phyloP scores from a whole-genome alignment of 2,888 invertebrate genomes.

The Brachycybe producta region DNA sequence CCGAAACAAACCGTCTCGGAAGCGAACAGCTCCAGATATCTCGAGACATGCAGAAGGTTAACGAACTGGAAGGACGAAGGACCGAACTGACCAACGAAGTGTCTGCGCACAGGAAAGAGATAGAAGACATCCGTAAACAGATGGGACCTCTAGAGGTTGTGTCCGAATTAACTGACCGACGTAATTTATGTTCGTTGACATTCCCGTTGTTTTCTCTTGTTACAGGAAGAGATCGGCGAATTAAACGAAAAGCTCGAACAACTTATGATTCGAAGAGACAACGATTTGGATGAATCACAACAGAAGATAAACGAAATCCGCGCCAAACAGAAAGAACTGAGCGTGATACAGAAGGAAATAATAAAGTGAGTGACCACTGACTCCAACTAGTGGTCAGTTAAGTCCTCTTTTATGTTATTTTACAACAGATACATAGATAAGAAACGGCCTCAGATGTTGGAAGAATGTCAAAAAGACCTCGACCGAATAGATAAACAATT shows the following conservation, averaged over 20 bases:
- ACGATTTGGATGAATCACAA: background rate
- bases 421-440: background rate
- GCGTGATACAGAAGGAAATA: background rate
- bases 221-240: background rate
- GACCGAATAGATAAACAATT: background rate
- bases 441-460: background rate
- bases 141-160: slow-evolving; percentile 4
- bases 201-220: background rate
- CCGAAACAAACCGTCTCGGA: slow-evolving; percentile 2
- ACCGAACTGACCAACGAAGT: slow-evolving; percentile 2
- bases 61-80: slow-evolving; percentile 4
- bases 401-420: background rate
- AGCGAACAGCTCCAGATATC: slow-evolving; percentile 9
- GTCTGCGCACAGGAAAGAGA: background rate
- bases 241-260: background rate
- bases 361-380: background rate
- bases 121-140: slow-evolving; percentile 2
- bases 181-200: no score
- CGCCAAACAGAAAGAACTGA: background rate
- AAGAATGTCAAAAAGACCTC: background rate
- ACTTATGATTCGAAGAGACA: background rate
- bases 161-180: background rate
- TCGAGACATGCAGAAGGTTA: slow-evolving; percentile 1
- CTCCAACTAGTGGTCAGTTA: no score
- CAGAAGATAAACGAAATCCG: background rate